Conservation (phyloP, 2,113 vertebrate genomes). For the Sinocyclocheilus anshuiensis region DNA sequence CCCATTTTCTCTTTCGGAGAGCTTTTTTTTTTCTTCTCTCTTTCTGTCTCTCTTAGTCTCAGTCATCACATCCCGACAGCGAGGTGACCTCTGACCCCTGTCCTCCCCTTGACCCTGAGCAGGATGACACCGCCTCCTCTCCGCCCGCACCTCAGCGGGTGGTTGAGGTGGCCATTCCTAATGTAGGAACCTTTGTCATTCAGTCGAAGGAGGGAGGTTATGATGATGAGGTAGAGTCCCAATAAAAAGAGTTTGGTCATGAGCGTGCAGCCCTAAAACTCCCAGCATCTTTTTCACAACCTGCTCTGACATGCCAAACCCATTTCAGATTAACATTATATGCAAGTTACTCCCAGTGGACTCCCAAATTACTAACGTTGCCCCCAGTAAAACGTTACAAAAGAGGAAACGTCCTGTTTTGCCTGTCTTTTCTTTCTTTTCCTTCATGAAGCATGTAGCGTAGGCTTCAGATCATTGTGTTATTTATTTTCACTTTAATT, state of each 20-base stretch:
- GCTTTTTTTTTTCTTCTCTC: neutral
- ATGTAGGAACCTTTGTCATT: constrained; percentile 93
- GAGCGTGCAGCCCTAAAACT: constrained; percentile 16
- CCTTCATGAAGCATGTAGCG: neutral
- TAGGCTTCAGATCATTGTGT: neutral
- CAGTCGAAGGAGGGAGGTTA: constrained; percentile 95
- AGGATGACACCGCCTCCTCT: constrained; percentile 78
- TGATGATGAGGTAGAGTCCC: constrained; percentile 93
- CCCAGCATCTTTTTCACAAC: constrained; percentile 27
- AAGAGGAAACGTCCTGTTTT: neutral
- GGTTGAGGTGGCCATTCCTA: constrained; percentile 92
- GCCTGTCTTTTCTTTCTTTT: too few relatives aligned
- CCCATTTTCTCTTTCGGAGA: neutral
- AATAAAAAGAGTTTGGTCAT: neutral
- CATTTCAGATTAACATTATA: constrained; percentile 17
- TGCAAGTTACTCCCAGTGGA: neutral
- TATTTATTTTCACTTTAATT: neutral
- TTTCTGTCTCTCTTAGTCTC: constrained; percentile 38
- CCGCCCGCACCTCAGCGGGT: constrained; percentile 82
- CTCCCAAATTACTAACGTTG: neutral
- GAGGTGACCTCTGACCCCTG: constrained; percentile 40
- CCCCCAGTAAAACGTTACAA: neutral
- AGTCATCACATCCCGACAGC: constrained; percentile 67
- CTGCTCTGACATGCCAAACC: constrained; percentile 7
- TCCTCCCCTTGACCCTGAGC: constrained; percentile 73